Evolutionary conservation across 2,888 invertebrate species (phyloP).

Genomic region (Strigamia maritima): DNA sequence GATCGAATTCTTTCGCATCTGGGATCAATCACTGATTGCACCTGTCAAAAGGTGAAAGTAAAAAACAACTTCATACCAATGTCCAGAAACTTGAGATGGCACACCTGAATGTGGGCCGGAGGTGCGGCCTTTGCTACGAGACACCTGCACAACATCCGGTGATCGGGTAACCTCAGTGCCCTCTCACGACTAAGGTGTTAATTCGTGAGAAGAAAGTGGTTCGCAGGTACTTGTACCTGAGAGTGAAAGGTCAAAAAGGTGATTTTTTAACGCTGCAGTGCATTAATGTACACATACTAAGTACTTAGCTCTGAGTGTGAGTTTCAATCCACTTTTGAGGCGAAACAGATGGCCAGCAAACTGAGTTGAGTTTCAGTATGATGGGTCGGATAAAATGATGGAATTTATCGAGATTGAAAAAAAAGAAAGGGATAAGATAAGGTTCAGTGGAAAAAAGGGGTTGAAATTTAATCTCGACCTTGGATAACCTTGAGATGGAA

Average conservation of each 20-base stretch:
- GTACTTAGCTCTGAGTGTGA: background rate
- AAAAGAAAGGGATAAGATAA: background rate
- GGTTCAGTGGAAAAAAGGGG: background rate
- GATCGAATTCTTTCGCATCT: background rate
- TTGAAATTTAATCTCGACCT: background rate
- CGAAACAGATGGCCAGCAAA: conserved; percentile 11
- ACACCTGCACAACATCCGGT: conserved; percentile 34
- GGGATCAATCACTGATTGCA: conserved; percentile 9
- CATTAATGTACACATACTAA: background rate
- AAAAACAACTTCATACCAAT: background rate
- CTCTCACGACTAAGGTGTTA: conserved; percentile 11
- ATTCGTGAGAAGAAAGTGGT: conserved; percentile 12
- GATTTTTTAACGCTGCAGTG: background rate
- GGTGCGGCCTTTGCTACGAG: conserved; percentile 22
- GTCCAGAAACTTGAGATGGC: conserved; percentile 28
- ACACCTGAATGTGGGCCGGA: conserved; percentile 18
- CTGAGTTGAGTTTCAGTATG: background rate
- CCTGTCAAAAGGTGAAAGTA: conserved; percentile 3
- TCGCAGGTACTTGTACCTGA: conserved; percentile 18
- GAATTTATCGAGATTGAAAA: background rate
- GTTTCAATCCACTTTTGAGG: conserved; percentile 1
- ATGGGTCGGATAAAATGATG: background rate
- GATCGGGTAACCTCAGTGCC: conserved; percentile 6
- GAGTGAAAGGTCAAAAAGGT: background rate
- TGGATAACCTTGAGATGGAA: background rate